Evolutionary conservation across 2,888 invertebrate genomes (phyloP).

Genomic region (Drosophila borealis): DNA sequence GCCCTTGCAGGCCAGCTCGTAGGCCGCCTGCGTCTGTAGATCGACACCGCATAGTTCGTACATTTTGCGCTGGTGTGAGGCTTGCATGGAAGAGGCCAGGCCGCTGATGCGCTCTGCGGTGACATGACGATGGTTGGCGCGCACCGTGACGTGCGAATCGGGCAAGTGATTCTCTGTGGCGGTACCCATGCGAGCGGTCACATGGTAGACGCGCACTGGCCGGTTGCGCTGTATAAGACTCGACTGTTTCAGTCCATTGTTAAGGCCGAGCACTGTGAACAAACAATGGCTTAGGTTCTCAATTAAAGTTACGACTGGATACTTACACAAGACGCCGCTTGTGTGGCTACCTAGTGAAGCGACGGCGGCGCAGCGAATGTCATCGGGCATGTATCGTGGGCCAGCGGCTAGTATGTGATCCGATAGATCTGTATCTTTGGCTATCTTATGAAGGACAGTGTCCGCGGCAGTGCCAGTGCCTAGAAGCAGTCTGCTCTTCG

Average conservation of each 20-base stretch:
- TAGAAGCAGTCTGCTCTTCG: conserved; percentile 86
- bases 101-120: conserved; percentile 89
- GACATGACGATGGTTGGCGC: conserved; percentile 90
- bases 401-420: conserved; percentile 92
- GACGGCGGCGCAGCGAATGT: conserved; percentile 88
- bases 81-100: conserved; percentile 92
- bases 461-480: conserved; percentile 88
- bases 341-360: conserved; percentile 88
- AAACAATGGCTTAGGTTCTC: not conserved
- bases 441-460: conserved; percentile 86
- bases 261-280: conserved; percentile 89
- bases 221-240: conserved; percentile 87
- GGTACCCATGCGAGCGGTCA: conserved; percentile 91
- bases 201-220: conserved; percentile 89
- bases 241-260: conserved; percentile 87
- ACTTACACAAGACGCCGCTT: conserved; percentile 91
- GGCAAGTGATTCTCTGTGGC: conserved; percentile 91
- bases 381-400: conserved; percentile 89
- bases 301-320: not conserved
- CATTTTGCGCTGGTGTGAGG: conserved; percentile 94
- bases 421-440: conserved; percentile 87
- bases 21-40: conserved; percentile 94
- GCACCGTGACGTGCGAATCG: conserved; percentile 90
- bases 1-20: conserved; percentile 94
- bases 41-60: conserved; percentile 92